A percentile compares a stretch with the other conserved stretches of the same genome.
Evolutionary conservation across 2,113 vertebrate species (phyloP).

Genomic region (Alligator mississippiensis): DNA sequence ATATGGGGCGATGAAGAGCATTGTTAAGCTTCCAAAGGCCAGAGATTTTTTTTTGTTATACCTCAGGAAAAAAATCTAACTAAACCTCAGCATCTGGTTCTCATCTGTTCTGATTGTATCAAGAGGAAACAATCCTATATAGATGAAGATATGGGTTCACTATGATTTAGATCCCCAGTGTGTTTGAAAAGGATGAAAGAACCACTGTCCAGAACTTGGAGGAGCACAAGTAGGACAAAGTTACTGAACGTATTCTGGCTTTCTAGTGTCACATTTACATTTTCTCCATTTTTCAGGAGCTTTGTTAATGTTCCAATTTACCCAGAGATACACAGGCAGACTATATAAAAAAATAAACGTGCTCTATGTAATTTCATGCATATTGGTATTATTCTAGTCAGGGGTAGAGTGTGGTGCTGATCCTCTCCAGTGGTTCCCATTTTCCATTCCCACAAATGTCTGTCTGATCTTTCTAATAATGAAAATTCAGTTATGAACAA

Average conservation of each 20-base stretch:
- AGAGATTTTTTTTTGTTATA: conserved; percentile 54
- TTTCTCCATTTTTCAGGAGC: not conserved
- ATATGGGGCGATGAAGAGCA: conserved; percentile 37
- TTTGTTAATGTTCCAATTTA: not conserved
- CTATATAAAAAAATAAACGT: not conserved
- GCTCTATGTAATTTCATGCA: not conserved
- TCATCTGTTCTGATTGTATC: conserved; percentile 60
- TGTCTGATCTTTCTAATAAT: conserved; percentile 26
- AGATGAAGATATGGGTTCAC: conserved; percentile 51
- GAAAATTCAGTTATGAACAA: conserved; percentile 56
- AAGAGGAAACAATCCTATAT: conserved; percentile 58
- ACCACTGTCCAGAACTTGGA: not conserved
- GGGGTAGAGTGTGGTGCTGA: not conserved
- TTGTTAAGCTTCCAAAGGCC: conserved; percentile 45
- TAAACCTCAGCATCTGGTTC: conserved; percentile 61
- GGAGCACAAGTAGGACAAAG: not conserved
- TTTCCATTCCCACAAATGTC: conserved; percentile 52
- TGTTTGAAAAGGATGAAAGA: conserved; percentile 48
- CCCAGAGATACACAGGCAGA: not conserved
- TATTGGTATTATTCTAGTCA: conserved; percentile 22
- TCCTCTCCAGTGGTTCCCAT: not conserved
- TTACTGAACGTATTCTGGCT: not conserved
- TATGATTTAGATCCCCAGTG: conserved; percentile 17
- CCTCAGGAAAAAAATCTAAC: conserved; percentile 40
- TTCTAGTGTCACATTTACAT: not conserved